phyloP scores from a whole-genome alignment of 2,888 invertebrate genomes.

The Penaeus monodon region DNA sequence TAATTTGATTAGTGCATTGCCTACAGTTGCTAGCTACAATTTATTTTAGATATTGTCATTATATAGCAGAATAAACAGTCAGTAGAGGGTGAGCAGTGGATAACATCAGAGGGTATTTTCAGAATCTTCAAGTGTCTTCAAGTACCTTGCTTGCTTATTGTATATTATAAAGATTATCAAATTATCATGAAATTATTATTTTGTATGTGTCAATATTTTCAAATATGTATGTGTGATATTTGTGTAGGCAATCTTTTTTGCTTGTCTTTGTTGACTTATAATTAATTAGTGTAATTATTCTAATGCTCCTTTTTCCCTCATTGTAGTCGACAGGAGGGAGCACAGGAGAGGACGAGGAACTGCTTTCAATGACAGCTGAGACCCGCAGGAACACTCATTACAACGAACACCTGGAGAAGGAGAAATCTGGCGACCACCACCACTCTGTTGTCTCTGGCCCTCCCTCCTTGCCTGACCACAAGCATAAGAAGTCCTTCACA shows the following conservation, averaged over 20 bases:
- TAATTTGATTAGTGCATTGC: no score
- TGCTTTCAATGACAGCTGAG: slow-evolving; percentile 66
- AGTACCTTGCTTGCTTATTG: no score
- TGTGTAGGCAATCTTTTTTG: no score
- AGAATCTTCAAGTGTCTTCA: no score
- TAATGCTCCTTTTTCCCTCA: slow-evolving; percentile 60
- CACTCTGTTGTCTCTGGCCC: slow-evolving; percentile 35
- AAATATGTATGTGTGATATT: no score
- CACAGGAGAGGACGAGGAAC: slow-evolving; percentile 71
- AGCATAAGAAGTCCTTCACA: slow-evolving; percentile 68
- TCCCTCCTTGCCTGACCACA: slow-evolving; percentile 40
- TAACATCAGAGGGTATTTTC: no score
- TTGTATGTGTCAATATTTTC: not conserved
- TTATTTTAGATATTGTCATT: no score
- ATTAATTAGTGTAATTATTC: not conserved
- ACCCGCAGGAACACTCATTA: slow-evolving; percentile 67
- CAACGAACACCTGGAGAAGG: slow-evolving; percentile 64
- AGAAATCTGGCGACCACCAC: slow-evolving; percentile 37
- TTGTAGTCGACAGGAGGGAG: slow-evolving; percentile 75
- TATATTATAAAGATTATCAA: no score
- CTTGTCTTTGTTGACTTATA: not conserved
- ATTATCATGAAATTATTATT: not conserved
- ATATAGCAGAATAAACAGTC: no score
- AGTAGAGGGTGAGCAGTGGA: no score
- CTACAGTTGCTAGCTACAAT: no score